Conservation (phyloP, 2,888 invertebrate species). For the Thecophora atra region DNA sequence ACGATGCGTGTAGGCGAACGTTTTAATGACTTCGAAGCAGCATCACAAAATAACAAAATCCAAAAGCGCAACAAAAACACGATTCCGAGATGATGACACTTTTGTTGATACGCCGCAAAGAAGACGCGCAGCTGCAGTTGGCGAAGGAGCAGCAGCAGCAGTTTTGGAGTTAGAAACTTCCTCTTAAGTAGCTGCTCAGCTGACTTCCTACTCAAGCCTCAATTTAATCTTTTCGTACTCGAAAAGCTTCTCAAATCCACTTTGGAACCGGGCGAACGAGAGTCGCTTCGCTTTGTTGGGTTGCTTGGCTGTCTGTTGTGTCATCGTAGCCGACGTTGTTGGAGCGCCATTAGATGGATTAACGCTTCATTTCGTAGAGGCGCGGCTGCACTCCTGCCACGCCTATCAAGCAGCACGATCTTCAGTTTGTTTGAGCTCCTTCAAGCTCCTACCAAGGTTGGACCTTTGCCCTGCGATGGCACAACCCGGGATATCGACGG, state of each 20-base stretch:
- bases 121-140: too few species aligned
- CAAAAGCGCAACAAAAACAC: background rate
- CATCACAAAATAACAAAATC: background rate
- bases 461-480: slow-evolving; percentile 18
- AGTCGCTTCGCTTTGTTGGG: too few species aligned
- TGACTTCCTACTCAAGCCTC: background rate
- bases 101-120: slow-evolving; percentile 8
- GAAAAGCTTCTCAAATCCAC: too few species aligned
- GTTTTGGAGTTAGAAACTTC: background rate
- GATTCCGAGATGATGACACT: slow-evolving; percentile 23
- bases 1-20: slow-evolving; percentile 22
- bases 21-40: slow-evolving; percentile 26
- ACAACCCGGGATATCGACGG: slow-evolving; percentile 22
- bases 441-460: slow-evolving; percentile 20
- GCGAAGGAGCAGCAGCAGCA: background rate
- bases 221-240: too few species aligned
- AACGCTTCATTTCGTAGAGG: background rate
- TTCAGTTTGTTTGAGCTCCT: slow-evolving; percentile 6
- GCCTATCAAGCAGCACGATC: slow-evolving; percentile 28
- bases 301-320: background rate
- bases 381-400: slow-evolving; percentile 8
- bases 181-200: slow-evolving; percentile 3
- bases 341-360: slow-evolving; percentile 2
- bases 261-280: too few species aligned
- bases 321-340: background rate